Evolutionary conservation across 2,888 invertebrate genomes (phyloP), one percentile per base, ranked within the genome.

Genomic region (Nemotelus pantherinus): DNA sequence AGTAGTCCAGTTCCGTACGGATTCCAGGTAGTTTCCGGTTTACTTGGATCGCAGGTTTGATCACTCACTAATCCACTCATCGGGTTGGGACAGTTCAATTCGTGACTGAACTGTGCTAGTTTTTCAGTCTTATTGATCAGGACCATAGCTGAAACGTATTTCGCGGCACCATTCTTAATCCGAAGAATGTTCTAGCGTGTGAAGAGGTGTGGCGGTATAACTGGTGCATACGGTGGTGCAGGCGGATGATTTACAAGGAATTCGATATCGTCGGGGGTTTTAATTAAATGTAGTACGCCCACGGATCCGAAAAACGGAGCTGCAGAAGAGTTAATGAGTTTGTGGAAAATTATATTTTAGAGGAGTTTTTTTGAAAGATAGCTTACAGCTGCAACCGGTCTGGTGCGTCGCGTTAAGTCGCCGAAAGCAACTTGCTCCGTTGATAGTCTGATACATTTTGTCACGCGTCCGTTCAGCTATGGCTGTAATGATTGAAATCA

Each of bases 361-460:
- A 25, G 25, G 25, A 25, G 25, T 25, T 25, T 25, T 25, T 79
- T 67, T 48, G 41, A 45, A 2, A 44, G 70, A 2, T 39, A 25
- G 90, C 93, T 91, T 90, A 97, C 97, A 96, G 74, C 95, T 92
- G 87, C 98, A 99, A 79, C 99, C 99, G 82, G 94, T 93, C 88
- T 98, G 96, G 88, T 97, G 95, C 9, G 98, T 98, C 78, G 93
- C 97, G 90, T 98, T 98, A 80, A 98, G 88, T 80, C 96, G 90
- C 80, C 97, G 90, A 85, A 96, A 96, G 88, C 99, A 99, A 74
- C 93, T 92, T 65, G 91, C 90, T 67, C 93, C 93, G 82, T 90
- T 89, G 76, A 96, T 91, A 9, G 90, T 87, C 82, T 92, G 90
- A 84, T 95, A 96, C 89, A 96, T 95, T 88, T 92, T 93, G 83